Base-by-base conservation (phyloP, 2,797 vertebrate species). In the Chanos chanos region DNA sequence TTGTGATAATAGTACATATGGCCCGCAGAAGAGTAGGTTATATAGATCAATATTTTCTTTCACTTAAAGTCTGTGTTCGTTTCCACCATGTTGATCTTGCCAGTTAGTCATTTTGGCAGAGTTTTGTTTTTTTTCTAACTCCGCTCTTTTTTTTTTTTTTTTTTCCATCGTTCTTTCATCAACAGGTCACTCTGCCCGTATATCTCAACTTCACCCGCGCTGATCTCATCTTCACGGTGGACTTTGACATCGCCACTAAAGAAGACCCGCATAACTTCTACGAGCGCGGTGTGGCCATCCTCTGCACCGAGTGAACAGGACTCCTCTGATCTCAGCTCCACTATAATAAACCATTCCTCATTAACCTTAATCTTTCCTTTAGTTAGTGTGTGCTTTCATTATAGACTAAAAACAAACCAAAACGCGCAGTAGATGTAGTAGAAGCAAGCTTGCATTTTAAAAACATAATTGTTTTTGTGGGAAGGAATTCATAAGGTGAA, bases 131-230 rank as follows among this genome's bases (percentile, higher is more conserved):
- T 2, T 27, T 13, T 28, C 7, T 48, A 5, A 19, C 9, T 18
- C n/a, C 19, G n/a, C 24, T n/a, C 9, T 4, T 9, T 9, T 2
- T 16, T 21, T 16, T 6, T 19, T 10, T 7, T 53, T 8, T 51
- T 2, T 43, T n/a, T 41, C 27, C 31, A 36, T 13, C 13, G 2
- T 7, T 39, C 5, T 15, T 7, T 33, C 16, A 4, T 9, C 0
- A 70, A 24, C 70, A 99, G 97, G 97, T 99, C 55, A 98, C 95
- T n/a, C 77, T 99, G 12, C 97, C 97, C 0, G 96, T 99, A 67
- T 99, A 99, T 77, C 90, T 99, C 81, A 99, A 99, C 87, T 99
- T 99, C 86, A 99, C 96, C 31, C 90, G 97, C 8, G 90, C 96
- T 0, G 97, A 97, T 74, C 91, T 99, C 34, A 99, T 99, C 85